Percentiles rank a stretch among this genome's conserved stretches.
Evolutionary conservation across 1,140 invertebrate species (phyloP).

Genomic region (Platorchestia sp.): DNA sequence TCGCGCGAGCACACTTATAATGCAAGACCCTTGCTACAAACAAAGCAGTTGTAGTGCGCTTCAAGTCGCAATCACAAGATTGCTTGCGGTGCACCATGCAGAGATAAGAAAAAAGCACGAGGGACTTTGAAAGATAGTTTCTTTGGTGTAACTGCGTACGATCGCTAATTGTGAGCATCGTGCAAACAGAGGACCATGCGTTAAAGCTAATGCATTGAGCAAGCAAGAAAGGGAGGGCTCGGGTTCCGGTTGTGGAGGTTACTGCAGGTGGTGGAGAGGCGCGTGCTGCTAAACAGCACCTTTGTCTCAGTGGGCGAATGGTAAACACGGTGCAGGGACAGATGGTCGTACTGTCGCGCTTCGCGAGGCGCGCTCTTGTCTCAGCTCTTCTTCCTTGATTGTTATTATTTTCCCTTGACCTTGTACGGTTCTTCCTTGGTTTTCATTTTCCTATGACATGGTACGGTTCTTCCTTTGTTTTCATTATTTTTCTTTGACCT

Average conservation of each 20-base stretch:
- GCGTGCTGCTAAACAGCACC: slow-evolving; percentile 4
- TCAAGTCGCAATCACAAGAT: background rate
- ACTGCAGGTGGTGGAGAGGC: background rate
- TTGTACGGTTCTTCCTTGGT: background rate
- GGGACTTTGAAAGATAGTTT: background rate
- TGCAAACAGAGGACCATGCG: background rate
- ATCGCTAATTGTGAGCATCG: background rate
- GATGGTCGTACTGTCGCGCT: background rate
- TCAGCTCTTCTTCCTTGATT: background rate
- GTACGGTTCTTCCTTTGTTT: background rate
- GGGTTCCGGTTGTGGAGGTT: background rate
- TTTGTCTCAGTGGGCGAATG: slow-evolving; percentile 6
- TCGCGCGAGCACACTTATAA: background rate
- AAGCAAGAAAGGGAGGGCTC: background rate
- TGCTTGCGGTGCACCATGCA: background rate
- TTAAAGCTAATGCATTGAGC: background rate
- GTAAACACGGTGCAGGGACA: background rate
- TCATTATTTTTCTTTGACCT: background rate
- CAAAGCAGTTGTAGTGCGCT: background rate
- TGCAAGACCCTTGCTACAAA: background rate
- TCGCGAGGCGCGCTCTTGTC: background rate
- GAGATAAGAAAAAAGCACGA: background rate
- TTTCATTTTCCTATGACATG: background rate
- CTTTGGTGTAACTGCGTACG: background rate
- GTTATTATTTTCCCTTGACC: background rate